Percentiles rank a stretch among this genome's conserved stretches.
Conservation (phyloP, 2,797 vertebrate species). For the Pseudotriccus pelzelni region DNA sequence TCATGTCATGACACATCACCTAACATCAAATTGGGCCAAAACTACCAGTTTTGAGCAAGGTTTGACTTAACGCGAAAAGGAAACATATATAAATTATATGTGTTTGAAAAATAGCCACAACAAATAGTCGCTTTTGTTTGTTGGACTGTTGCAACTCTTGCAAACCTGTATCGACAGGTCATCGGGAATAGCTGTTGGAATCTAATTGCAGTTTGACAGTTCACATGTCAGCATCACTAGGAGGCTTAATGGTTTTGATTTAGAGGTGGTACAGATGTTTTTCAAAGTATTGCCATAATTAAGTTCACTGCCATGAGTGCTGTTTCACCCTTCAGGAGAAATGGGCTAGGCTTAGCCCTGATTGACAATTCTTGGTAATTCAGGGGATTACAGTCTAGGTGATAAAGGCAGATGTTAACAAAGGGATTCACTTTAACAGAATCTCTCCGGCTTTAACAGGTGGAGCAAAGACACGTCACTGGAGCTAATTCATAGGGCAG, state of each 20-base stretch:
- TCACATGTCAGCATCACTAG: fast-evolving
- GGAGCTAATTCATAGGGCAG: background rate
- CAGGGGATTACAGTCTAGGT: background rate
- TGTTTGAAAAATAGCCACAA: background rate
- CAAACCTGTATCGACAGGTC: background rate
- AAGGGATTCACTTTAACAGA: background rate
- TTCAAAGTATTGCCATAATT: background rate
- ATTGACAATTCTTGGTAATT: background rate
- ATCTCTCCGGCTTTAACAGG: background rate
- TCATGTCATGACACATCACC: fast-evolving
- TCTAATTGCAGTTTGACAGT: background rate
- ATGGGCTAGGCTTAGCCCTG: background rate
- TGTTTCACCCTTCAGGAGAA: background rate
- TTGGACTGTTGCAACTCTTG: background rate
- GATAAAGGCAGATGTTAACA: background rate
- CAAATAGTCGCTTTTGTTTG: background rate
- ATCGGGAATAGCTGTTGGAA: background rate
- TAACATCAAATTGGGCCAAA: background rate
- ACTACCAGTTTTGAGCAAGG: background rate
- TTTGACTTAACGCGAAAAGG: background rate
- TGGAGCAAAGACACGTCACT: background rate
- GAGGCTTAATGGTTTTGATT: background rate
- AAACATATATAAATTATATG: background rate
- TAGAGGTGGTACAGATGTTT: background rate
- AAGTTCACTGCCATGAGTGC: background rate